These are phyloP conservation scores for Triplophysa siluroides DNA, from an alignment of 2,113 vertebrate genomes.

Conservation along the genomic window DNA sequence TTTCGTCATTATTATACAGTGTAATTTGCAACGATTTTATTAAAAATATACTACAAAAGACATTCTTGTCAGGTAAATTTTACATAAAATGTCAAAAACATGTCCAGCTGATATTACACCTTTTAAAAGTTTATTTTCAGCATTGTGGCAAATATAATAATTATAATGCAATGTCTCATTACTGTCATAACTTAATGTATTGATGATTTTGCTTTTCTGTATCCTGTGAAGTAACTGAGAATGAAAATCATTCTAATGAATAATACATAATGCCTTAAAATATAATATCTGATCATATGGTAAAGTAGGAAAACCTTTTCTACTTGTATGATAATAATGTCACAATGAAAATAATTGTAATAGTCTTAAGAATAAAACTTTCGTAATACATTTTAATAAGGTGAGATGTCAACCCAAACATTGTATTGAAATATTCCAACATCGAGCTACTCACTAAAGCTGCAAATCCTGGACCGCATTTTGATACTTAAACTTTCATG, in stretches of 20 bases:
- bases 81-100: not conserved
- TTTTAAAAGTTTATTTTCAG: no score
- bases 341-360: not conserved
- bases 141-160: no score
- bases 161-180: no score
- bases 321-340: no score
- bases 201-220: no score
- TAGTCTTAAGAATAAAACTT: not conserved
- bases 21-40: slow-evolving; percentile 6
- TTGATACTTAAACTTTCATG: not conserved
- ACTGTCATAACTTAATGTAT: no score
- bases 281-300: no score
- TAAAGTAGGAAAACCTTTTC: no score
- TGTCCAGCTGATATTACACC: not conserved
- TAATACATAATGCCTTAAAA: no score
- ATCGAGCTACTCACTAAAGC: not conserved
- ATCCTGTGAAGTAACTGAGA: no score
- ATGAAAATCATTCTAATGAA: no score
- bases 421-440: not conserved
- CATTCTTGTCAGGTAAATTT: not conserved
- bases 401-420: not conserved
- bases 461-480: not conserved
- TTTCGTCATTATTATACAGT: slow-evolving; percentile 23
- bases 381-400: not conserved
- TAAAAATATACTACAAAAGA: not conserved